Percentiles rank a stretch among this genome's conserved stretches.
Conservation (phyloP, 1,140 invertebrate genomes). For the Piezodorus guildinii region DNA sequence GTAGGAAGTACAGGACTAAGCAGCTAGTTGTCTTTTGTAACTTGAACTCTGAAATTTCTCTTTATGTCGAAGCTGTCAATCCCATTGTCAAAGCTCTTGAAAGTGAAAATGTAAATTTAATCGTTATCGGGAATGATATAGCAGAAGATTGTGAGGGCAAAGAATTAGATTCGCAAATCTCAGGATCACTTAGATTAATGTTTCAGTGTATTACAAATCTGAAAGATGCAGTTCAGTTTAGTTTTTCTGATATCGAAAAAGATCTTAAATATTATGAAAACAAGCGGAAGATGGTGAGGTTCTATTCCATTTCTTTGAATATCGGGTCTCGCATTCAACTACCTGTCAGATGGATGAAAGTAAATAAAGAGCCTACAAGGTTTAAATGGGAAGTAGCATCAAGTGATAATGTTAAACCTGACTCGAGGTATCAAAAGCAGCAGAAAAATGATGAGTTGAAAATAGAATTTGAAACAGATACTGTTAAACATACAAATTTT, state of each 20-base stretch:
- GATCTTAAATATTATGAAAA: constrained; percentile 19
- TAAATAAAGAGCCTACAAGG: constrained; percentile 8
- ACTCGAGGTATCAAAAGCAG: not conserved
- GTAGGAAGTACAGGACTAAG: constrained; percentile 14
- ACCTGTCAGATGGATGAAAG: constrained; percentile 21
- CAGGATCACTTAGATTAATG: not conserved
- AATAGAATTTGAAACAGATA: constrained; percentile 7
- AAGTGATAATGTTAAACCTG: not conserved
- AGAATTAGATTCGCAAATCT: not conserved
- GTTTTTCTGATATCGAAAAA: constrained; percentile 19
- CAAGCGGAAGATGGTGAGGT: constrained; percentile 18
- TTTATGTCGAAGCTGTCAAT: not conserved
- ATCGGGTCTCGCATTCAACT: constrained; percentile 21
- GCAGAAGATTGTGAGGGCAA: not conserved
- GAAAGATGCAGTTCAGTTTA: constrained; percentile 7
- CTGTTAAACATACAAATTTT: constrained; percentile 9
- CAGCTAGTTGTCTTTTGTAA: constrained; percentile 20
- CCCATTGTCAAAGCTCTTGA: constrained; percentile 10
- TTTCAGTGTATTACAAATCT: constrained; percentile 1
- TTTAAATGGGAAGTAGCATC: constrained; percentile 6
- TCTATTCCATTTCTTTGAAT: not conserved
- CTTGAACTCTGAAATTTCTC: not conserved
- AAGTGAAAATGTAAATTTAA: constrained; percentile 6
- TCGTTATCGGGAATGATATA: constrained; percentile 15
- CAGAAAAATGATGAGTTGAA: not conserved